Conservation (phyloP, 2,113 vertebrate genomes). For the Platichthys stellatus region DNA sequence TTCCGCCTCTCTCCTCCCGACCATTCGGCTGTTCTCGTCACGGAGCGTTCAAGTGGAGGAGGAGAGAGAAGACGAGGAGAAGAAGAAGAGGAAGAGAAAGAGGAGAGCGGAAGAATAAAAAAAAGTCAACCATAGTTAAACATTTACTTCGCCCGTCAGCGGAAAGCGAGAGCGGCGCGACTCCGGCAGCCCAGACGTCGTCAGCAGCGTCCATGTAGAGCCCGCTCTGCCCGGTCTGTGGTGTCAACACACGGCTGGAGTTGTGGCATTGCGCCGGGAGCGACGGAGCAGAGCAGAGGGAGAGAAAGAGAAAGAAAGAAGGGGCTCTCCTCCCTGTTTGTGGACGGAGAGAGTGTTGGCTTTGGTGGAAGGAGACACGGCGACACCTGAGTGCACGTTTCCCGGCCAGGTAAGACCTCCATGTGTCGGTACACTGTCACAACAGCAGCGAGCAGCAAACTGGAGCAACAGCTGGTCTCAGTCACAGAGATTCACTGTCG, state of each 20-base stretch:
- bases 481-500: neutral
- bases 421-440: conserved; percentile 19
- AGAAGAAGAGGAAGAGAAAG: conserved; percentile 6
- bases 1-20: conserved; percentile 56
- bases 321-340: conserved; percentile 73
- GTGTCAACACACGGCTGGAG: conserved; percentile 52
- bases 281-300: conserved; percentile 37
- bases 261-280: conserved; percentile 58
- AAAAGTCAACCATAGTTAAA: conserved; percentile 47
- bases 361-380: conserved; percentile 52
- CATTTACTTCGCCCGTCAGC: conserved; percentile 7
- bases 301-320: conserved; percentile 23
- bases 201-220: conserved; percentile 6
- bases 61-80: conserved; percentile 10
- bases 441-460: neutral
- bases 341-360: conserved; percentile 69
- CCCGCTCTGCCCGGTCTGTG: conserved; percentile 5
- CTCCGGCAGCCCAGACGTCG: conserved; percentile 24
- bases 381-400: conserved; percentile 34
- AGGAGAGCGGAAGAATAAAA: neutral
- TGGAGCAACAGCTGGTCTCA: conserved; percentile 64
- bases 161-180: conserved; percentile 29
- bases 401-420: conserved; percentile 70
- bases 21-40: conserved; percentile 62
- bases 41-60: conserved; percentile 47